phyloP scores from a whole-genome alignment of 1,140 invertebrate species.

The Gonioctena quinquepunctata region DNA sequence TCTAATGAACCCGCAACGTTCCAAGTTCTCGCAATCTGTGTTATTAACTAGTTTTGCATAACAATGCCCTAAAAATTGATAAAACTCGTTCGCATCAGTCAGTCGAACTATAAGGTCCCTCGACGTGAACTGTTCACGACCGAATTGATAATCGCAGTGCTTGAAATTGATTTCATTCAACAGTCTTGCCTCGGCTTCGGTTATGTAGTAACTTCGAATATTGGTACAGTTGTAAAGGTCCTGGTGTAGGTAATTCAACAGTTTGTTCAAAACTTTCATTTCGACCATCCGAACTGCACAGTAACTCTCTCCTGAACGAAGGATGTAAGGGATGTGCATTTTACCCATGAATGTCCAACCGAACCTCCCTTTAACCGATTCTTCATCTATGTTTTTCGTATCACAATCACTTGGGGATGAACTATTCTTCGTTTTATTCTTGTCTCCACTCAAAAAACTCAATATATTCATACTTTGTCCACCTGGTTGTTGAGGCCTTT shows the following conservation, averaged over 20 bases:
- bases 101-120: constrained; percentile 89
- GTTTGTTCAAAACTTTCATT: constrained; percentile 82
- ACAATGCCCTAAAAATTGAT: constrained; percentile 86
- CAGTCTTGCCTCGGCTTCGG: constrained; percentile 84
- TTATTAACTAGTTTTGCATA: constrained; percentile 77
- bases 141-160: constrained; percentile 90
- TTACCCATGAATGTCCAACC: constrained; percentile 87
- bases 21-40: constrained; percentile 67
- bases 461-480: constrained; percentile 54
- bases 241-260: constrained; percentile 77
- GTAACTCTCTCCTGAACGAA: constrained; percentile 81
- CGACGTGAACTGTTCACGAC: constrained; percentile 83
- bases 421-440: constrained; percentile 34
- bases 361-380: constrained; percentile 82
- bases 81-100: constrained; percentile 86
- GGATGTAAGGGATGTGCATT: constrained; percentile 85
- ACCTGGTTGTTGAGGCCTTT: constrained; percentile 42
- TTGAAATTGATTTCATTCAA: constrained; percentile 92
- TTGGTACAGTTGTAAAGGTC: constrained; percentile 87
- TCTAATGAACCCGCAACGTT: constrained; percentile 90
- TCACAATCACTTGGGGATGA: constrained; percentile 21
- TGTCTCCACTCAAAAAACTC: constrained; percentile 37
- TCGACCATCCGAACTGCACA: constrained; percentile 91
- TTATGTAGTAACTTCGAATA: constrained; percentile 92
- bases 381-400: constrained; percentile 65